A percentile compares a stretch with the other conserved stretches of the same genome.
phyloP scores from a whole-genome alignment of 2,797 vertebrate species.

The Myotis vivesi region DNA sequence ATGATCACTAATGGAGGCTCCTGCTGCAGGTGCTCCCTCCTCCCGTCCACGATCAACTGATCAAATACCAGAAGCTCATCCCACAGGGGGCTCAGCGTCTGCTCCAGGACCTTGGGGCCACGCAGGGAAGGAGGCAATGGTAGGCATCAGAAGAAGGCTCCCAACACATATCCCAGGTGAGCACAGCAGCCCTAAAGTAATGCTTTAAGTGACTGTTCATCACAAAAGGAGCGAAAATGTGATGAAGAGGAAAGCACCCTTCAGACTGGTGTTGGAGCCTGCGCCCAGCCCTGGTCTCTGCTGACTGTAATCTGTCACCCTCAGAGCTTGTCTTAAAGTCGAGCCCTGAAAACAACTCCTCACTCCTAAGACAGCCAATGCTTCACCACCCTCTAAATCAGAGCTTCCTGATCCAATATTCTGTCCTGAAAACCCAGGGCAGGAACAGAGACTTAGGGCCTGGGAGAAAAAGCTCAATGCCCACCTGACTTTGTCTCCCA shows the following conservation, averaged over 20 bases:
- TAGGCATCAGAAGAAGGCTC: background rate
- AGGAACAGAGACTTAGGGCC: background rate
- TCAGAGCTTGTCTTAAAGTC: background rate
- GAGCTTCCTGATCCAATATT: background rate
- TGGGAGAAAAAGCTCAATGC: background rate
- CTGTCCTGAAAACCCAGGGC: background rate
- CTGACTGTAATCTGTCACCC: background rate
- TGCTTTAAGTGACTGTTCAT: background rate
- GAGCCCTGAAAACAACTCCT: background rate
- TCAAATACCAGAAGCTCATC: conserved; percentile 92
- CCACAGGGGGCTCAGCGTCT: conserved; percentile 94
- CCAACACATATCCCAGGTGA: background rate
- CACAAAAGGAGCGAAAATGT: background rate
- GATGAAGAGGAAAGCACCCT: background rate
- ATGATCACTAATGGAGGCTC: conserved; percentile 92
- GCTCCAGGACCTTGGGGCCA: conserved; percentile 86
- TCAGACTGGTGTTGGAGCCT: background rate
- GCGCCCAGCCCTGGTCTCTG: background rate
- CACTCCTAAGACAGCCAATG: background rate
- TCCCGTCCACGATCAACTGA: conserved; percentile 92
- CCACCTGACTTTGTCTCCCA: background rate
- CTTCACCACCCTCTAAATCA: background rate
- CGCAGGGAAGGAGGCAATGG: background rate
- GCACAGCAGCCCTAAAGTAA: background rate
- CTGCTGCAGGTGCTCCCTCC: conserved; percentile 88